Percentiles rank a stretch among this genome's conserved stretches.
Evolutionary conservation across 2,797 vertebrate species (phyloP).

Genomic region (Rhabdophis nuchalis): DNA sequence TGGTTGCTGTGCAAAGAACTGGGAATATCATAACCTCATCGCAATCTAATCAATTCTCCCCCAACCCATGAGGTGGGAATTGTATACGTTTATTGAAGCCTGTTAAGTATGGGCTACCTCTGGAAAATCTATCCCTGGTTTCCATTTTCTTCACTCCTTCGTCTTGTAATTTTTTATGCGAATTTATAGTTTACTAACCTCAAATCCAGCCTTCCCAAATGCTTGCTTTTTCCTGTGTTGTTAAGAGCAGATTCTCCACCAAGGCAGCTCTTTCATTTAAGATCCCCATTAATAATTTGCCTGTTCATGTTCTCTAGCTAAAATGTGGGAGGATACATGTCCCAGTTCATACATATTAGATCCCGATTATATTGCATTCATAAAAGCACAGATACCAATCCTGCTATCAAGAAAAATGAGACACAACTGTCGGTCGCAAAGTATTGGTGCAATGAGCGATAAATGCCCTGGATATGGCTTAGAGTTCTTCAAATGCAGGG

Average conservation of each 20-base stretch:
- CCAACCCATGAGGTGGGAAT: background rate
- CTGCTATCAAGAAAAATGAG: background rate
- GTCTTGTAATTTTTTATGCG: background rate
- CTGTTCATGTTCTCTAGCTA: background rate
- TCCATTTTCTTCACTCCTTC: background rate
- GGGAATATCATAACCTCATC: background rate
- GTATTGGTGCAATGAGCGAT: background rate
- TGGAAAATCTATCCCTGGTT: background rate
- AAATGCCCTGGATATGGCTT: background rate
- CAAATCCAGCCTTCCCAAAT: background rate
- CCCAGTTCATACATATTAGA: background rate
- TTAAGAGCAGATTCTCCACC: background rate
- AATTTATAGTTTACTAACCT: background rate
- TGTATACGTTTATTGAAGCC: background rate
- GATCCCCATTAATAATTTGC: background rate
- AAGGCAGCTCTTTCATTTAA: background rate
- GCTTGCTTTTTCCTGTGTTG: background rate
- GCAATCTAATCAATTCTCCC: background rate
- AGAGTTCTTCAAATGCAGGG: background rate
- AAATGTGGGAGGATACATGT: background rate
- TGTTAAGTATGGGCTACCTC: background rate
- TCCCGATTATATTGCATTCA: background rate
- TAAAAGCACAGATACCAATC: background rate
- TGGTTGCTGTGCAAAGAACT: background rate
- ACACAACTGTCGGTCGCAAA: background rate